phyloP scores from a whole-genome alignment of 2,113 vertebrate species.

The Isurus oxyrinchus region DNA sequence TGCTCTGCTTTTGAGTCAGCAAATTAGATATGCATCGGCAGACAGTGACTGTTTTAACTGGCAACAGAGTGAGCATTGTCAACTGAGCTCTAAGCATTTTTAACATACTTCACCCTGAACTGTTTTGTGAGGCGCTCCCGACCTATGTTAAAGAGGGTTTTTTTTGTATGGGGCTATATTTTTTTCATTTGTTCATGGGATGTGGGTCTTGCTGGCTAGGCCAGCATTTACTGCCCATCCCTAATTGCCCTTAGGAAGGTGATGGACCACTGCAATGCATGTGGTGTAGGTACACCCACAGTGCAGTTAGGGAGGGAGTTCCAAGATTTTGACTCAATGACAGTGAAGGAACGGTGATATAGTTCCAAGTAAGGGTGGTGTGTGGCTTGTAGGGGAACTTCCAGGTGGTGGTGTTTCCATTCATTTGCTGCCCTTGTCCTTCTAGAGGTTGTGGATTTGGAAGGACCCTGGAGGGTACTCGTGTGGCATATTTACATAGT shows the following conservation, averaged over 20 bases:
- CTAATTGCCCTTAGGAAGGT: not conserved
- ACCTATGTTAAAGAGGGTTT: not conserved
- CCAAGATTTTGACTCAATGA: not conserved
- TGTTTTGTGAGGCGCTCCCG: not conserved
- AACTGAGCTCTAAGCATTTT: not conserved
- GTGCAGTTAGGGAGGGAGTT: not conserved
- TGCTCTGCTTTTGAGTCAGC: constrained; percentile 9
- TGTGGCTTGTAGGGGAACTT: not conserved
- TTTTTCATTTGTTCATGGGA: not conserved
- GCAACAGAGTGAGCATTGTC: constrained; percentile 23
- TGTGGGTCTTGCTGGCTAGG: not conserved
- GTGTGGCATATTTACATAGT: not conserved
- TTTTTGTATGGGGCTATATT: not conserved
- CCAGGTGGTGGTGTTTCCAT: too few relatives aligned
- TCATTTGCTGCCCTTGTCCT: not conserved
- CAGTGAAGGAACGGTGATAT: not conserved
- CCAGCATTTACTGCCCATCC: not conserved
- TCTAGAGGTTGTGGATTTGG: not conserved
- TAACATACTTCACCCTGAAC: not conserved
- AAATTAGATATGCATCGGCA: constrained; percentile 23
- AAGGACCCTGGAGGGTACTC: not conserved
- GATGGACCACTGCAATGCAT: not conserved
- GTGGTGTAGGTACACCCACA: not conserved
- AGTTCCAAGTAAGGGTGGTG: not conserved
- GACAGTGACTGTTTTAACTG: not conserved